Evolutionary conservation across 2,113 vertebrate species (phyloP).

Genomic region (Centropristis striata): DNA sequence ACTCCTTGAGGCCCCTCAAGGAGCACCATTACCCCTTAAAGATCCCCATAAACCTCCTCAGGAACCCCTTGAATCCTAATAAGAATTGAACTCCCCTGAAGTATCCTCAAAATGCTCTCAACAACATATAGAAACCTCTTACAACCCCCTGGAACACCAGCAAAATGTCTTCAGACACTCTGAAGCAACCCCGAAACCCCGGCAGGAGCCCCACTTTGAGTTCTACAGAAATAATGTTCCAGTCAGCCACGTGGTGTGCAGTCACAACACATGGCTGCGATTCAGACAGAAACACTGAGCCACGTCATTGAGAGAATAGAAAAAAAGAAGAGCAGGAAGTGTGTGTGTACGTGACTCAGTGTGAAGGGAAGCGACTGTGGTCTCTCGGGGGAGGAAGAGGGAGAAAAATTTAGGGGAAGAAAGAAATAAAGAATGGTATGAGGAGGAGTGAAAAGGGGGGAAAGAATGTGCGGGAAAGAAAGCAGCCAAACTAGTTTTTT

Average conservation of each 20-base stretch:
- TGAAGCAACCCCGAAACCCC: too few relatives aligned
- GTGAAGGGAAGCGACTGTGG: slow-evolving; percentile 36
- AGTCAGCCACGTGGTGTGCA: slow-evolving; percentile 36
- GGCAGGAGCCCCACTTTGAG: neutral
- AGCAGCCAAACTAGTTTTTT: neutral
- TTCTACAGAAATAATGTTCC: neutral
- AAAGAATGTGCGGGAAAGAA: neutral
- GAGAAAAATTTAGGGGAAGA: neutral
- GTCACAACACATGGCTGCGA: slow-evolving; percentile 27
- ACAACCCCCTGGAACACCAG: too few relatives aligned
- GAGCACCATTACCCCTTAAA: neutral
- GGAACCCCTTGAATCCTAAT: neutral
- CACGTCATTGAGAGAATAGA: slow-evolving; percentile 19
- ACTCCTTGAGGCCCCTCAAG: neutral
- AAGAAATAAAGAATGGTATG: neutral
- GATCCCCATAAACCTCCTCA: too few relatives aligned
- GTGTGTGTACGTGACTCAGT: slow-evolving; percentile 55
- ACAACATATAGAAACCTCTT: neutral
- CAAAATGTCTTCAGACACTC: neutral
- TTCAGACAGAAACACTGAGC: slow-evolving; percentile 35
- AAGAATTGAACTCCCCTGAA: neutral
- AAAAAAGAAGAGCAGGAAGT: slow-evolving; percentile 52
- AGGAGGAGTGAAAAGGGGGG: neutral
- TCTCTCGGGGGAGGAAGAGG: slow-evolving; percentile 18
- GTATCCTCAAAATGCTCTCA: neutral